Evolutionary conservation across 1,140 invertebrate genomes (phyloP).

Genomic region (Eumeta japonica): DNA sequence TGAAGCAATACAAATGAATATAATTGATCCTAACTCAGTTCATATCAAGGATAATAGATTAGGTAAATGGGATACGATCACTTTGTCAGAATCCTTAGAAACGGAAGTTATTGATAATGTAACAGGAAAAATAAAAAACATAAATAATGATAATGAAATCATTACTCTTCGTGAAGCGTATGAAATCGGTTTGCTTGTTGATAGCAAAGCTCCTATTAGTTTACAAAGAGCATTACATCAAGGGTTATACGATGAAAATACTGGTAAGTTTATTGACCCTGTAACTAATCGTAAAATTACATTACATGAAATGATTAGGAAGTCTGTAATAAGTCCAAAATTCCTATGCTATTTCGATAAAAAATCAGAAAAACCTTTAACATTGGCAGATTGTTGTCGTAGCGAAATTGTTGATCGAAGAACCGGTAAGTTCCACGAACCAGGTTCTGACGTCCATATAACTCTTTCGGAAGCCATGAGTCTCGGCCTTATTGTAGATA

Average conservation of each 20-base stretch:
- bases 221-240: slow-evolving; percentile 84
- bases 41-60: slow-evolving; percentile 78
- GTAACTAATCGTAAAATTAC: slow-evolving; percentile 73
- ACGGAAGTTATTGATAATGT: slow-evolving; percentile 72
- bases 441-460: slow-evolving; percentile 64
- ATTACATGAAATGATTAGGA: slow-evolving; percentile 80
- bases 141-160: slow-evolving; percentile 64
- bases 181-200: slow-evolving; percentile 75
- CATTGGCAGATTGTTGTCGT: slow-evolving; percentile 75
- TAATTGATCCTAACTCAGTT: slow-evolving; percentile 81
- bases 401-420: slow-evolving; percentile 80
- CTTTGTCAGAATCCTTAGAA: slow-evolving; percentile 73
- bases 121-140: slow-evolving; percentile 71
- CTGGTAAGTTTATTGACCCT: slow-evolving; percentile 81
- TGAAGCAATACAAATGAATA: slow-evolving; percentile 71
- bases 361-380: slow-evolving; percentile 66
- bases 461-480: slow-evolving; percentile 72
- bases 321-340: slow-evolving; percentile 75
- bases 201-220: slow-evolving; percentile 79
- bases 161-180: slow-evolving; percentile 79
- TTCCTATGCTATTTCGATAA: slow-evolving; percentile 80
- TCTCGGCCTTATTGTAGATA: slow-evolving; percentile 78
- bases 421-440: slow-evolving; percentile 75
- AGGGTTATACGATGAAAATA: slow-evolving; percentile 77
- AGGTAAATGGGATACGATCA: slow-evolving; percentile 73